Conservation (phyloP, 2,113 vertebrate species). For the Tiliqua scincoides region DNA sequence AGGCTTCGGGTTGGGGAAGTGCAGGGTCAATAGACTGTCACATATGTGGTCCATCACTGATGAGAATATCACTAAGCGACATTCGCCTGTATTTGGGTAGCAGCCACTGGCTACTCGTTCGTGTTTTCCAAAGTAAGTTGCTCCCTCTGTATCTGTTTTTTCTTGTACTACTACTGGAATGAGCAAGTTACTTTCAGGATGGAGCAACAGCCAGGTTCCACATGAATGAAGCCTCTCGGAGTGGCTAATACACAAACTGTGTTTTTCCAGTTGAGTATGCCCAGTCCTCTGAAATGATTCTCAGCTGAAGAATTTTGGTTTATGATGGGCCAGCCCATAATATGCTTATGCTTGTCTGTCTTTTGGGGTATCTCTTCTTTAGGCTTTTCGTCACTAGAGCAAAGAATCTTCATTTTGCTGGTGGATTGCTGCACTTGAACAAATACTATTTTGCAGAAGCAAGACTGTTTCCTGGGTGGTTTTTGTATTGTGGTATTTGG, state of each 20-base stretch:
- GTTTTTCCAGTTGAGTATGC: background rate
- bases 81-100: too few species aligned
- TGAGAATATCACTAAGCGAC: too few species aligned
- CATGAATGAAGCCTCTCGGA: background rate
- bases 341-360: background rate
- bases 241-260: background rate
- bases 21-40: too few species aligned
- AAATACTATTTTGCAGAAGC: conserved; percentile 59
- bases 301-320: background rate
- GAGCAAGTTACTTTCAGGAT: background rate
- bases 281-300: background rate
- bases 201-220: too few species aligned
- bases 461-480: conserved; percentile 56
- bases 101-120: background rate
- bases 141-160: background rate
- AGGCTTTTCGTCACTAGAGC: conserved; percentile 40
- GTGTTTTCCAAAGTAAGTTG: background rate
- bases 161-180: background rate
- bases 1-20: too few species aligned
- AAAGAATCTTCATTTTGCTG: conserved; percentile 50
- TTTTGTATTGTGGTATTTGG: conserved; percentile 57
- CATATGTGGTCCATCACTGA: too few species aligned
- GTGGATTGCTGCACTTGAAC: conserved; percentile 66
- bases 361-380: conserved; percentile 19
- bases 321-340: background rate